Base-by-base conservation (phyloP, 2,888 invertebrate species). In the Synanthedon vespiformis region DNA sequence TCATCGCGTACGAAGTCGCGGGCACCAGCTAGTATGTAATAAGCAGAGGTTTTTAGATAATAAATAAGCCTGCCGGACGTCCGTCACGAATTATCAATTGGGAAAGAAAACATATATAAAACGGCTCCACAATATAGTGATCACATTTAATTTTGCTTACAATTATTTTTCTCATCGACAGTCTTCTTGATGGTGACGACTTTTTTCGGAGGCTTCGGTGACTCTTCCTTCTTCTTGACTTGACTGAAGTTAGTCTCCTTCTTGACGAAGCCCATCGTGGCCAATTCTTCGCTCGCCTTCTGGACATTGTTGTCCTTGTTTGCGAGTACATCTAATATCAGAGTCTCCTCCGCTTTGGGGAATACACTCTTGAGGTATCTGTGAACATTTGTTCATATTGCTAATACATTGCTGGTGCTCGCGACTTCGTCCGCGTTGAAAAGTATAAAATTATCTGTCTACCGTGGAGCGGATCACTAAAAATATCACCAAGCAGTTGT, bases 311-410 rank as follows among this genome's bases (percentile, higher is more conserved):
- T 96, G 65, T 97, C 96, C 63, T 94, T 93, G 74, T 93, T 94
- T 51, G 94, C 92, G 51, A 96, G 81, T 48, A 95, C 89, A 65
- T 97, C 96, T 52, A 96, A 88, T 40, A 97, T 91, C 48, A 96
- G 76, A 18, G 94, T 95, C 75, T 96, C 96, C 66, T 97, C 96
- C 0, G 94, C 96, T 78, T 95, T 93, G 0, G 96, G 95, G 74
- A 96, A 97, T 64, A 96, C 91, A 66, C 93, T 95, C 81, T 96
- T 97, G 85, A 97, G 89, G 79, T 96, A 96, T 86, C 96, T 96
- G 83, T 34, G 2, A 34, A 34, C 5, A 34, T 8, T 34, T 34
- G 6, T 34, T 34, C 1, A 27, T 27, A 34, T 34, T n/a, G n/a
- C n/a, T n/a, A n/a, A n/a, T n/a, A n/a, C n/a, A n/a, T n/a, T n/a